phyloP scores from a whole-genome alignment of 37 sponge, comb jelly and placozoan species.

The Ianthella basta region DNA sequence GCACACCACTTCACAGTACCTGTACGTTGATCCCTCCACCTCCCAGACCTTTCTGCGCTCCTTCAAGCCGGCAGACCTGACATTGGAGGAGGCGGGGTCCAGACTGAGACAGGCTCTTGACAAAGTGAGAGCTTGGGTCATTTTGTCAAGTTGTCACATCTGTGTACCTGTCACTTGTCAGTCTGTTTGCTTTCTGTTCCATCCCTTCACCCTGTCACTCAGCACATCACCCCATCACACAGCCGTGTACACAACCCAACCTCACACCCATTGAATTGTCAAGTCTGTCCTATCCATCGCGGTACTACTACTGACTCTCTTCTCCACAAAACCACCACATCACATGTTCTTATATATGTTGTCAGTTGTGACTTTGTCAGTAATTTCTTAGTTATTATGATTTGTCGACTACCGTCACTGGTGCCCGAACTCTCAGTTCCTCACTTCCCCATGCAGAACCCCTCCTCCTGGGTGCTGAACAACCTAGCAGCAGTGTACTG shows the following conservation, averaged over 20 bases:
- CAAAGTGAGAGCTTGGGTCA: constrained; percentile 50
- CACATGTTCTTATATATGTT: too few species aligned
- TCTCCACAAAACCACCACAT: too few species aligned
- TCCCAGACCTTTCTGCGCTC: not conserved
- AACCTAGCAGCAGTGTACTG: constrained; percentile 84
- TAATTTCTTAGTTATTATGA: not conserved
- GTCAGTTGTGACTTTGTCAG: too few species aligned
- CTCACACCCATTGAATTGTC: too few species aligned
- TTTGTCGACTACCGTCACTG: not conserved
- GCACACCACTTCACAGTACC: too few species aligned
- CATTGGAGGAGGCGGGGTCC: constrained; percentile 72
- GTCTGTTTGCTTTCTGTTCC: not conserved
- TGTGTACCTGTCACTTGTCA: not conserved
- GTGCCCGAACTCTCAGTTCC: not conserved
- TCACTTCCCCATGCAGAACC: constrained; percentile 34
- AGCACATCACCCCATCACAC: not conserved
- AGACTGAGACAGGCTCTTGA: constrained; percentile 65
- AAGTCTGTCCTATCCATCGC: too few species aligned
- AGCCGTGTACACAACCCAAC: not conserved
- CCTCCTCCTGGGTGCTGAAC: constrained; percentile 69
- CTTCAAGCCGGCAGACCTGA: constrained; percentile 1
- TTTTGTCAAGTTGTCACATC: too few species aligned
- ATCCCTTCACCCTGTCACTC: not conserved
- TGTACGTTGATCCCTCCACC: too few species aligned
- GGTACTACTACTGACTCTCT: too few species aligned